A percentile compares a stretch with the other conserved stretches of the same genome.
Evolutionary conservation across 2,888 invertebrate genomes (phyloP).

Genomic region (Acronicta psi): DNA sequence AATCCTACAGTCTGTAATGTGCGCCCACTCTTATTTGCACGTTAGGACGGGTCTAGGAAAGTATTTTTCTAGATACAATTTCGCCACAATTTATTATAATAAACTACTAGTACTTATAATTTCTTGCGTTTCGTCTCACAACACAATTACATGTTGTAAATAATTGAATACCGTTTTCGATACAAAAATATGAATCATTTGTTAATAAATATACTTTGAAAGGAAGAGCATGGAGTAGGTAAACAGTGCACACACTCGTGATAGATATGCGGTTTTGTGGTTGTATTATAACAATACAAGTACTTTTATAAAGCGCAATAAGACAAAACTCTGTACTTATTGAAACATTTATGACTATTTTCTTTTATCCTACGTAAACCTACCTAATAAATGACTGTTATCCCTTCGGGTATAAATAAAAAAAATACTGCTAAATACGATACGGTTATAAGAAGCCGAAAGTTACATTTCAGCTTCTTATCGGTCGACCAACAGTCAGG

Average conservation of each 20-base stretch:
- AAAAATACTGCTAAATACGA: too few relatives aligned
- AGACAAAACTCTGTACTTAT: background rate
- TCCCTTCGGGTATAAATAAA: too few relatives aligned
- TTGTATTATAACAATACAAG: slow-evolving; percentile 16
- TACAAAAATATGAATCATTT: slow-evolving; percentile 64
- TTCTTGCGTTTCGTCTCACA: slow-evolving; percentile 36
- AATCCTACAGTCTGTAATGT: slow-evolving; percentile 25
- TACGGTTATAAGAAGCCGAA: too few relatives aligned
- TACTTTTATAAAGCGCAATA: background rate
- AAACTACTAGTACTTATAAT: slow-evolving; percentile 15
- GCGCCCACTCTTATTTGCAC: slow-evolving; percentile 14
- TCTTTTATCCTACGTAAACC: background rate
- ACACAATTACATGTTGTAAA: slow-evolving; percentile 44
- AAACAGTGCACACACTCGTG: slow-evolving; percentile 58
- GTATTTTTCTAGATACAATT: slow-evolving; percentile 18
- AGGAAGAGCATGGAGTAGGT: slow-evolving; percentile 65
- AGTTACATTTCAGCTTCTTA: too few relatives aligned
- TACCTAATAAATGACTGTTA: too few relatives aligned
- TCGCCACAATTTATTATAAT: slow-evolving; percentile 23
- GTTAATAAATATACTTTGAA: slow-evolving; percentile 60
- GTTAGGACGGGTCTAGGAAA: slow-evolving; percentile 51
- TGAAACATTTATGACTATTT: background rate
- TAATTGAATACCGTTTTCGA: slow-evolving; percentile 51
- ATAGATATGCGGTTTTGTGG: slow-evolving; percentile 29
- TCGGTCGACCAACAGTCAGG: too few relatives aligned